Conservation (phyloP, 92 coral and sea anemone species). For the Parazoanthus darwini region DNA sequence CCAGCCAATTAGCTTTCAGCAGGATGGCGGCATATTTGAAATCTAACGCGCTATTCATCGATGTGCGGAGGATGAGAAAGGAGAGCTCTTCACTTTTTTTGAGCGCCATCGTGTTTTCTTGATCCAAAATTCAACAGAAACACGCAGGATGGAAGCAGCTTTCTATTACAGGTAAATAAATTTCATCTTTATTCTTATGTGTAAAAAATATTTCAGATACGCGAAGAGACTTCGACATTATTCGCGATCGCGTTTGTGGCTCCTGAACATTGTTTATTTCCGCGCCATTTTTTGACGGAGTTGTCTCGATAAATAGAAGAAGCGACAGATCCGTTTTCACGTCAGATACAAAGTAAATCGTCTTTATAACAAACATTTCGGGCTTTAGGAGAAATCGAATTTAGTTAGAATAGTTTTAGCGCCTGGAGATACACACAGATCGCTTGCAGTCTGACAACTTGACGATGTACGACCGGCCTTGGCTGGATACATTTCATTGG, state of each 20-base stretch:
- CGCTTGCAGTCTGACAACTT: neutral
- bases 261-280: constrained; percentile 40
- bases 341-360: neutral
- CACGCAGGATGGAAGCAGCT: constrained; percentile 72
- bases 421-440: neutral
- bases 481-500: constrained; percentile 36
- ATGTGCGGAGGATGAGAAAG: constrained; percentile 71
- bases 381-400: constrained; percentile 8
- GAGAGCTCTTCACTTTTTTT: constrained; percentile 48
- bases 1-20: constrained; percentile 88
- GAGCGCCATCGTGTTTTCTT: constrained; percentile 67
- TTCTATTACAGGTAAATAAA: constrained; percentile 71
- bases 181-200: neutral
- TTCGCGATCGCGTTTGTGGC: constrained; percentile 32
- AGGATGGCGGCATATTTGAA: constrained; percentile 99
- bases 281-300: constrained; percentile 64
- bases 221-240: neutral
- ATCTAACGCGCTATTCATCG: constrained; percentile 85
- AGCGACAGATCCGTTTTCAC: neutral
- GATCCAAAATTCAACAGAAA: constrained; percentile 57
- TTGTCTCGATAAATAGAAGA: constrained; percentile 16
- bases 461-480: neutral
- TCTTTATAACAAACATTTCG: neutral
- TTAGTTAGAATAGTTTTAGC: neutral
- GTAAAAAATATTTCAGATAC: neutral